A percentile compares a stretch with the other conserved stretches of the same genome.
These are phyloP conservation scores for Tachina grossa DNA, from an alignment of 2,888 invertebrate species.

Conservation along the genomic window DNA sequence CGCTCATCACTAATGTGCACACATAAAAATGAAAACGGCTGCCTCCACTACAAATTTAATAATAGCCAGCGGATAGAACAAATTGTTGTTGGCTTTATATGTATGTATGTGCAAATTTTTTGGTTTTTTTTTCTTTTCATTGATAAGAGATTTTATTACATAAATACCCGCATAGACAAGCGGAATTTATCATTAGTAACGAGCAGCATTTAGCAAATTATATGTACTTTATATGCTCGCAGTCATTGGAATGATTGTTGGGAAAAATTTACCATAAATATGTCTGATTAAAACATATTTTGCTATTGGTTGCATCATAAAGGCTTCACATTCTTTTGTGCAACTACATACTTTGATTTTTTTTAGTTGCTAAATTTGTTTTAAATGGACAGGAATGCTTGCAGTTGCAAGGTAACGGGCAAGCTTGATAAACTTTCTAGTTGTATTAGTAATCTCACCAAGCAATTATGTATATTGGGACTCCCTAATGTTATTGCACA, in stretches of 20 bases:
- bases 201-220: conserved; percentile 14
- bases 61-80: conserved; percentile 60
- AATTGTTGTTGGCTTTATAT: conserved; percentile 59
- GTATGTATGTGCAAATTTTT: not conserved
- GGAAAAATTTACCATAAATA: conserved; percentile 56
- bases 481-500: conserved; percentile 39
- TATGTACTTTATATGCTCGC: not conserved
- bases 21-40: conserved; percentile 24
- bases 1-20: too few species aligned
- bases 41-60: conserved; percentile 48
- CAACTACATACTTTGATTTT: not conserved
- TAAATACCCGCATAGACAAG: conserved; percentile 50
- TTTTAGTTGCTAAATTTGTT: conserved; percentile 6
- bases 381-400: not conserved
- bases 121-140: conserved; percentile 37
- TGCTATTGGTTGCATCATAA: not conserved
- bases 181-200: conserved; percentile 69
- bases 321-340: conserved; percentile 5
- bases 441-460: not conserved
- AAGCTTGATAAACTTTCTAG: not conserved
- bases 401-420: not conserved
- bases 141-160: conserved; percentile 71
- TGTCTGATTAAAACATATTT: conserved; percentile 53
- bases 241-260: not conserved
- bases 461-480: conserved; percentile 38